A percentile compares a stretch with the other conserved stretches of the same genome.
These are phyloP conservation scores for Callionymus lyra DNA, from an alignment of 2,113 vertebrate species.

Conservation along the genomic window DNA sequence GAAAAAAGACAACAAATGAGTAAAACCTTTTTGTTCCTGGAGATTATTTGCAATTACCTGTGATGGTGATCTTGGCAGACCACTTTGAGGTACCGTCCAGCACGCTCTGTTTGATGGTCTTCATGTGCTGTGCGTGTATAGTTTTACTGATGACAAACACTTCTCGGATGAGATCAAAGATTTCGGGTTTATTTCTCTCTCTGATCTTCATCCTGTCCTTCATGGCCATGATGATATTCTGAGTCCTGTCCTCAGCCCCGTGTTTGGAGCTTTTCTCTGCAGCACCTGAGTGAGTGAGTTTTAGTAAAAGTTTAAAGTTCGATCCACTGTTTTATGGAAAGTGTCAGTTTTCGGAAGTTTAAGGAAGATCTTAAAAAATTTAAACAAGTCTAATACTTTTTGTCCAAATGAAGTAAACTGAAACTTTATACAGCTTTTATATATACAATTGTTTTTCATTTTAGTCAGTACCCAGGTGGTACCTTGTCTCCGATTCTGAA, in stretches of 20 bases:
- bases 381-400: too few relatives aligned
- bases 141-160: constrained; percentile 82
- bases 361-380: too few relatives aligned
- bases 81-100: constrained; percentile 98
- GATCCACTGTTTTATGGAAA: too few relatives aligned
- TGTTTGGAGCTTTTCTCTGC: constrained; percentile 96
- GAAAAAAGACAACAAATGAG: not conserved
- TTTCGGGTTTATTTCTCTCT: constrained; percentile 95
- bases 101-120: constrained; percentile 93
- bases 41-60: constrained; percentile 64
- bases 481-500: too few relatives aligned
- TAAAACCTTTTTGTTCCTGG: not conserved
- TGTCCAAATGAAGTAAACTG: too few relatives aligned
- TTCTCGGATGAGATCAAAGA: constrained; percentile 92
- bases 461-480: too few relatives aligned
- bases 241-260: constrained; percentile 91
- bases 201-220: constrained; percentile 99
- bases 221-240: constrained; percentile 99
- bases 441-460: too few relatives aligned
- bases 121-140: constrained; percentile 90
- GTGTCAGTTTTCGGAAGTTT: too few relatives aligned
- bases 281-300: constrained; percentile 68
- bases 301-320: not conserved
- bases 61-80: constrained; percentile 98
- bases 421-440: too few relatives aligned